These are phyloP conservation scores for Deroplatys truncata DNA, from an alignment of 2,888 invertebrate genomes.

Conservation along the genomic window DNA sequence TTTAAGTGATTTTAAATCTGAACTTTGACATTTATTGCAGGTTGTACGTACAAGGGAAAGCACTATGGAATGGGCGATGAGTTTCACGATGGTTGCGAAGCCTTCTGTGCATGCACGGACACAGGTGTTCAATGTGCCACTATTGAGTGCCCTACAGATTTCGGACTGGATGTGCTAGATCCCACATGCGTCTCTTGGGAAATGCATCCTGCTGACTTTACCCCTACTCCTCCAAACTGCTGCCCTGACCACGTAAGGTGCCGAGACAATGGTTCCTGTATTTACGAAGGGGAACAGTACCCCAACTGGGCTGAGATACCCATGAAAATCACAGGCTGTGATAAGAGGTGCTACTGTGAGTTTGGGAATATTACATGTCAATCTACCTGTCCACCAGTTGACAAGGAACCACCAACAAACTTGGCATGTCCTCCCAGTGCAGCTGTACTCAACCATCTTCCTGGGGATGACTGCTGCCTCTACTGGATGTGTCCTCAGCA, in stretches of 20 bases:
- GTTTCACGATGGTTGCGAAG: slow-evolving; percentile 77
- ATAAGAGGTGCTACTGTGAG: slow-evolving; percentile 81
- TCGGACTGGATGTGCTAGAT: slow-evolving; percentile 79
- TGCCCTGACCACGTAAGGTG: slow-evolving; percentile 75
- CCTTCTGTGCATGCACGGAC: slow-evolving; percentile 71
- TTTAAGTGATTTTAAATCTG: too few relatives aligned
- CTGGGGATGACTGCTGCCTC: slow-evolving; percentile 80
- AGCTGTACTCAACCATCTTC: slow-evolving; percentile 60
- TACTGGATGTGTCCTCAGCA: slow-evolving; percentile 59
- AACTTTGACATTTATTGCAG: neutral
- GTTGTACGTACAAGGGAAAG: slow-evolving; percentile 41
- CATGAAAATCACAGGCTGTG: slow-evolving; percentile 71
- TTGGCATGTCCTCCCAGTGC: slow-evolving; percentile 66
- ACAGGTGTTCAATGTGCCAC: slow-evolving; percentile 71
- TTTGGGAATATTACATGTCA: slow-evolving; percentile 83
- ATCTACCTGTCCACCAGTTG: slow-evolving; percentile 72
- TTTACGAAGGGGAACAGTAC: slow-evolving; percentile 59
- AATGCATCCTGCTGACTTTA: slow-evolving; percentile 66
- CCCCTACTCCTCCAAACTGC: slow-evolving; percentile 70
- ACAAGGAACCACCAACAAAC: slow-evolving; percentile 69
- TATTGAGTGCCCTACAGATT: slow-evolving; percentile 77
- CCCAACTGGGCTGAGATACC: slow-evolving; percentile 56
- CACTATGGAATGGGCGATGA: slow-evolving; percentile 53
- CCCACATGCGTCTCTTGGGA: slow-evolving; percentile 85
- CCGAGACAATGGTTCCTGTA: slow-evolving; percentile 77